Base-by-base conservation (phyloP, 1,140 invertebrate genomes). In the Campoletis sonorensis region DNA sequence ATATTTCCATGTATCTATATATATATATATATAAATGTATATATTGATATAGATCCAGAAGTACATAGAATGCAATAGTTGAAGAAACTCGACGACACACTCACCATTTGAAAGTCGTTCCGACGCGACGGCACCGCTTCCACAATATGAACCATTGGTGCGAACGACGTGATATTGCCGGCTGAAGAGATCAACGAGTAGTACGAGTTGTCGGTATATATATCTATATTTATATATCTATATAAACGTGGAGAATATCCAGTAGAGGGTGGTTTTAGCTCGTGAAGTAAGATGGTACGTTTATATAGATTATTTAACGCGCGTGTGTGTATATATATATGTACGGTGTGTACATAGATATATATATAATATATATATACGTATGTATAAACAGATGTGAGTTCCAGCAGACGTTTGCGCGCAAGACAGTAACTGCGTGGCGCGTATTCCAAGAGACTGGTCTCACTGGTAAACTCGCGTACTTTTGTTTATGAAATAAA, bases 121-220 rank as follows among this genome's bases (percentile, higher is more conserved):
- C 91, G 91, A 89, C 89, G 90, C 91, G 90, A 90, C 91, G 90
- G 89, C 88, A 92, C 87, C 86, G 91, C 86, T 89, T 92, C 91
- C 87, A 91, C 85, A 84, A 92, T 92, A 86, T 92, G 91, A 91
- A 92, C 91, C 91, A 92, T 92, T 92, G 89, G 90, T 89, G 85
- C 86, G 58, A 79, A 70, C 70, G 75, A 64, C 64, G 70, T 40
- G 68, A 82, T 82, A 68, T 78, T 81, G 73, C 73, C 75, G 70
- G 64, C 75, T 77, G 51, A 81, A 75, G 80, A 81, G 76, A 81
- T 81, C 75, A 77, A 77, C 75, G 75, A 77, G 75, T 58, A 58
- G 72, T 33, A 58, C 18, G 54, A 58, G 68, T 75, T 30, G 23
- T 75, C 80, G 5, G 54, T n/a, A 2, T 67, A 67, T 67, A 27